Evolutionary conservation across 2,797 vertebrate species (phyloP), one percentile per base, ranked within the genome.

Genomic region (Taenioides sp.): DNA sequence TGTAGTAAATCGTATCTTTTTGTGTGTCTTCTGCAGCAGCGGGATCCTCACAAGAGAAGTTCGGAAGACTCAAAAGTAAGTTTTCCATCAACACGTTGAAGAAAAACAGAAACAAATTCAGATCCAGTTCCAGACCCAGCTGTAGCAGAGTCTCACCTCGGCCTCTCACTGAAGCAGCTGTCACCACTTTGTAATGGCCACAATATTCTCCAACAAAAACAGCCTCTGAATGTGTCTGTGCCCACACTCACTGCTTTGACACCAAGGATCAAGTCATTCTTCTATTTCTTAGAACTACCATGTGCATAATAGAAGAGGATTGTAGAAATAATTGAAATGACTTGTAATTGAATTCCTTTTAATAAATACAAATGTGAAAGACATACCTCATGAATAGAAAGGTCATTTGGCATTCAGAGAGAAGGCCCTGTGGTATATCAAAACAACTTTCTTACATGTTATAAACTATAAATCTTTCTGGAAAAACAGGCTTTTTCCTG

Each of bases 31-130:
- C 57, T 5, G 85, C 91, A 95, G 94, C 92, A 93, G 80, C 87
- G 93, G 49, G 93, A 95, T 90, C 94, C 94, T 87, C 86, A 93
- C 80, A 94, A 93, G 85, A 86, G 91, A 87, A 91, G 87, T 75
- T 88, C 92, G 58, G 94, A 94, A 67, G 94, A 94, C 80, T 91
- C 93, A 65, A 94, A 95, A 89, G 94, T 95, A 93, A 93, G 90
- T 57, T 66, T 71, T 83, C n/a, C 50, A 43, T 27, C 27, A 5
- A 20, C 6, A 78, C 27, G 23, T 28, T 49, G 55, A 5, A 22
- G 37, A 72, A 67, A 72, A 55, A 2, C 27, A 1, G 23, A 57
- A 60, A 69, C 34, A 34, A 23, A 68, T 23, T 25, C 55, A 20
- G 28, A 54, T 20, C 25, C 20, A 58, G 2, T 70, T 10, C 23